Base-by-base conservation (phyloP, 2,113 vertebrate genomes). In the Pelmatolapia mariae region DNA sequence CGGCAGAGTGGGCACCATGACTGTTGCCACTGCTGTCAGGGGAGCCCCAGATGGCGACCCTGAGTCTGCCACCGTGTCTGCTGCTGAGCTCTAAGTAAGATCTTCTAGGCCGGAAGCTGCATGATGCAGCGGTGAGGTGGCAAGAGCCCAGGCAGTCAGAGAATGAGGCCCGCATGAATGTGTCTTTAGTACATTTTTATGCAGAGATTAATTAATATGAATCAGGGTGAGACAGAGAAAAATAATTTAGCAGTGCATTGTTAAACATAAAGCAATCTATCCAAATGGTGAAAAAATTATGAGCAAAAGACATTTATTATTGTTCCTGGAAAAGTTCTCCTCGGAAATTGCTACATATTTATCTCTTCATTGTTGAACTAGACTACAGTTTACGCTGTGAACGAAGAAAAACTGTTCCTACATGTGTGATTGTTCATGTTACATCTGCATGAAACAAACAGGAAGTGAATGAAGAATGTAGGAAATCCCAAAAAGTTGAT, bases 371-470 rank as follows among this genome's bases (percentile, higher is more conserved):
- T 57, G 56, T 57, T 57, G 0, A 57, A 57, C 56, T 57, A 57
- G 13, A 57, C 24, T 57, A 29, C 1, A 57, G 24, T 57, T 57
- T 57, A 57, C 16, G 54, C 24, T 29, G 54, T 57, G 24, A 57
- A 57, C 8, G 1, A 57, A 29, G 54, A 8, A 57, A 54, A 57
- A 57, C 7, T 26, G 12, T 57, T 26, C 54, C 54, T 57, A 57
- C 24, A 57, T 57, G 12, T 57, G 24, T 9, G 56, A 57, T 59
- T 29, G 7, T 29, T 57, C 56, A 1, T 57, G 24, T 29, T 29
- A 57, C 56, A 57, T 57, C 56, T 57, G 56, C 56, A 29, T 29
- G 56, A 57, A 57, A 57, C 56, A 57, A 57, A 29, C 56, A 57
- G 3, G 8, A 57, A 57, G 13, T 57, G 56, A 57, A 29, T 57